Base-by-base conservation (phyloP, 2,888 invertebrate species). In the Drosophila fulvimacula region DNA sequence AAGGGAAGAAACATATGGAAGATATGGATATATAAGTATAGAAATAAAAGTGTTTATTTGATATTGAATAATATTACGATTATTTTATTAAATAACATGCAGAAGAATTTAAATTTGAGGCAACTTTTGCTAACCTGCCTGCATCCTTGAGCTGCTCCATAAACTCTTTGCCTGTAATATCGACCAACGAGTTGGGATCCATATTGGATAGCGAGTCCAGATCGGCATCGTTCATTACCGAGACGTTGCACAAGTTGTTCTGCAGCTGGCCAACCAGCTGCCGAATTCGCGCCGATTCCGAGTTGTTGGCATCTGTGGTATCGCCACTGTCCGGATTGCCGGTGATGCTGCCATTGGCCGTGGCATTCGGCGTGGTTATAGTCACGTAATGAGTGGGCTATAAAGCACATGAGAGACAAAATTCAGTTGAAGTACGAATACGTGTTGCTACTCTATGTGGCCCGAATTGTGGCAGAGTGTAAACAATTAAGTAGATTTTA, bases 131-230 rank as follows among this genome's bases (percentile, higher is more conserved):
- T 46, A 2, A 96, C 94, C 96, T 94, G 90, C 96, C 96, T 83
- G 97, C 96, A 93, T 97, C 97, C 92, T 97, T 92, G 11, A 92
- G 83, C 69, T 92, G 92, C 36, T 92, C 92, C 91, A 92, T 92
- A 91, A 97, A 97, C 81, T 95, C 95, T 91, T 95, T 95, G 79
- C 95, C 95, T 34, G 96, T 95, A 88, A 97, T 96, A 90, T 97
- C 97, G 65, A 96, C 96, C 86, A 97, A 93, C 74, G 96, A 96
- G 78, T 97, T 97, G 9, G 97, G 97, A 93, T 97, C 97, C 97
- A 97, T 97, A 90, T 97, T 97, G 69, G 97, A 96, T 46, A 97
- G 93, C 24, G 97, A 93, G 90, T 97, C 97, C 91, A 97, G 93
- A 90, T 97, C 97, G 73, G 96, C 95, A 70, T 96, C 97, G 70